Percentiles rank a stretch among this genome's conserved stretches.
Conservation (phyloP, 2,113 vertebrate species). For the Aegotheles bennettii region DNA sequence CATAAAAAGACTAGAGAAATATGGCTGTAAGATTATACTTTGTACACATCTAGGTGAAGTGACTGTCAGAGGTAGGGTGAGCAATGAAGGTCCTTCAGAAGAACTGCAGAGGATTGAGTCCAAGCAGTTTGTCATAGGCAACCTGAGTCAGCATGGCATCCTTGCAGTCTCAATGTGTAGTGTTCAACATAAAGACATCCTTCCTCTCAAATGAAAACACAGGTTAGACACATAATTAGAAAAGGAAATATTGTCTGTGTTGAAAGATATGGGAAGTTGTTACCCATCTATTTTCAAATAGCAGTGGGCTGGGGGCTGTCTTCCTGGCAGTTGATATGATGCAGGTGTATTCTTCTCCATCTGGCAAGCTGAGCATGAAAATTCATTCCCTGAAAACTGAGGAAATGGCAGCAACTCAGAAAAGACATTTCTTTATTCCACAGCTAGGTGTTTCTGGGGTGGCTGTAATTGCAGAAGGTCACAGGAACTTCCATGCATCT, state of each 20-base stretch:
- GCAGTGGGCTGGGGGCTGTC: neutral
- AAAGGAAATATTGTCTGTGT: neutral
- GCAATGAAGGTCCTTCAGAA: neutral
- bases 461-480: neutral
- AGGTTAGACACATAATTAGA: neutral
- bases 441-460: neutral
- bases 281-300: neutral
- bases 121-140: neutral
- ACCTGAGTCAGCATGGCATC: neutral
- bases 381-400: neutral
- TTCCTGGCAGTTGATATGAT: neutral
- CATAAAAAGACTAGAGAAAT: neutral
- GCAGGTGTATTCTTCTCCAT: neutral
- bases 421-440: neutral
- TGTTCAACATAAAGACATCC: neutral
- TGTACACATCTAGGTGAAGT: accelerated
- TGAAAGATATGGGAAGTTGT: neutral
- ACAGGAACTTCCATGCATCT: neutral
- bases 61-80: neutral
- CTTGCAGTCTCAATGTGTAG: neutral
- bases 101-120: neutral
- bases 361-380: neutral
- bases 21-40: neutral
- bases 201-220: neutral
- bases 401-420: neutral